A percentile compares a stretch with the other conserved stretches of the same genome.
Conservation (phyloP, 2,113 vertebrate genomes). For the Echinops telfairi region DNA sequence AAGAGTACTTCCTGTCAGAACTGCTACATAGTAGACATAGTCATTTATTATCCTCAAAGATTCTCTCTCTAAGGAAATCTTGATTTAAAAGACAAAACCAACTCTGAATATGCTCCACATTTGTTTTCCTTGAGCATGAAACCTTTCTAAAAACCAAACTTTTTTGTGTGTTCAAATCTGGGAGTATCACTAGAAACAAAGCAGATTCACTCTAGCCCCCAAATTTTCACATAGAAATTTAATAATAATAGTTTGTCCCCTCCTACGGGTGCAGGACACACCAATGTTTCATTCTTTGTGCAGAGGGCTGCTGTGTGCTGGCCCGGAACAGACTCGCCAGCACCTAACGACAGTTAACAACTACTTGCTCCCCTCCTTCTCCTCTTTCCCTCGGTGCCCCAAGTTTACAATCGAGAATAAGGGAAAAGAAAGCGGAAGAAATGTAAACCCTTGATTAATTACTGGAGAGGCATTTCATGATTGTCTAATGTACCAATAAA, state of each 20-base stretch:
- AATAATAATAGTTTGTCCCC: neutral
- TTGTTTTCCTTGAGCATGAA: neutral
- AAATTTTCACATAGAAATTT: neutral
- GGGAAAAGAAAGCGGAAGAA: neutral
- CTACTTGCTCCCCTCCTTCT: neutral
- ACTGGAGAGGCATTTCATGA: neutral
- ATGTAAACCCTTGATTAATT: neutral
- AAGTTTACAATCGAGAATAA: neutral
- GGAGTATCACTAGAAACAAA: conserved; percentile 30
- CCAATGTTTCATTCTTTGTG: too few relatives aligned
- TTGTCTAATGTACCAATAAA: neutral
- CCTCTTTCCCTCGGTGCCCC: neutral
- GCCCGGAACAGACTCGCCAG: too few relatives aligned
- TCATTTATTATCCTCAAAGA: neutral
- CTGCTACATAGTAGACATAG: neutral
- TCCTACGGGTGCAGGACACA: too few relatives aligned
- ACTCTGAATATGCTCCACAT: neutral
- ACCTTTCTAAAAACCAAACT: neutral
- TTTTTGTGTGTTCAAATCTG: neutral
- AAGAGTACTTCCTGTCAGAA: neutral
- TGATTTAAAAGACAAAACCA: neutral
- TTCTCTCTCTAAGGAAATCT: neutral
- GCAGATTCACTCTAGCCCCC: neutral
- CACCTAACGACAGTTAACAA: too few relatives aligned
- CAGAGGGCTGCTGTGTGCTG: too few relatives aligned